A percentile compares a stretch with the other conserved stretches of the same genome.
Conservation (phyloP, 37 sponge, comb jelly and placozoan species). For the Bolinopsis microptera region DNA sequence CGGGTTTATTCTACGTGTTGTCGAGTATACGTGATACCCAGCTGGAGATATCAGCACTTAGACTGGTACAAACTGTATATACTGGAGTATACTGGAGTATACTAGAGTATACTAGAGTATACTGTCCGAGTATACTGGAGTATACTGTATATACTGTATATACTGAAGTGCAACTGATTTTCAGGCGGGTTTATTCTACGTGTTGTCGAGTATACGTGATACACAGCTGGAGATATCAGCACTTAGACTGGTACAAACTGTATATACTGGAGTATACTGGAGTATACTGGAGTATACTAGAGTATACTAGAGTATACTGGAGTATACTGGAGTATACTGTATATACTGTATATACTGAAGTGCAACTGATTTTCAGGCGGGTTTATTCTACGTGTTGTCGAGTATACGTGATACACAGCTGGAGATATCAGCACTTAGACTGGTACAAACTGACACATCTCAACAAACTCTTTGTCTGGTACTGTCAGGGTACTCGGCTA, state of each 20-base stretch:
- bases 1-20: constrained; percentile 12
- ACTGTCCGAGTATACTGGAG: too few relatives aligned
- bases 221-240: constrained; percentile 14
- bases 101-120: too few relatives aligned
- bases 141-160: too few relatives aligned
- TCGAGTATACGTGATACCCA: background rate
- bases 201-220: background rate
- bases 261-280: too few relatives aligned
- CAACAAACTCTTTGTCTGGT: background rate
- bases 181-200: constrained; percentile 23
- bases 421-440: background rate
- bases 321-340: too few relatives aligned
- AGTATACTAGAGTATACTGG: too few relatives aligned
- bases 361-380: background rate
- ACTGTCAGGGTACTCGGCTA: background rate
- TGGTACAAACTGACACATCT: constrained; percentile 5
- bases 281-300: too few relatives aligned
- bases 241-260: background rate
- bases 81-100: too few relatives aligned
- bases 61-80: background rate
- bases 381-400: constrained; percentile 35
- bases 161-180: too few relatives aligned
- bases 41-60: constrained; percentile 8
- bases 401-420: constrained; percentile 4
- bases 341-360: too few relatives aligned